Base-by-base conservation (phyloP, 2,888 invertebrate species). In the Hedychridium roseum region DNA sequence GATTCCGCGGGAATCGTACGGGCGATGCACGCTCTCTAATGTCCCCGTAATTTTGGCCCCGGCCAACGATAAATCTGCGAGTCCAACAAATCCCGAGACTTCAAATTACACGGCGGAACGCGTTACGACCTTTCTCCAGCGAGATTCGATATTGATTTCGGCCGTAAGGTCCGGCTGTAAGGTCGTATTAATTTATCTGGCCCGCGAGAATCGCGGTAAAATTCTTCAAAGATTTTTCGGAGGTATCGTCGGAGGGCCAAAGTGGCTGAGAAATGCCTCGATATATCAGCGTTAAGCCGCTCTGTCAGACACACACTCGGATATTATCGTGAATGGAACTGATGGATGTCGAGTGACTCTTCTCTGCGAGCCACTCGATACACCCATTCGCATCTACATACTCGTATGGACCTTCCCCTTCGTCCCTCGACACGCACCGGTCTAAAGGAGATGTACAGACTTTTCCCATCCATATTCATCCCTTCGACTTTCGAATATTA, bases 231-330 rank as follows among this genome's bases (percentile, higher is more conserved):
- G n/a, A n/a, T n/a, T n/a, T n/a, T n/a, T n/a, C n/a, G n/a, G n/a
- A n/a, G n/a, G n/a, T n/a, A n/a, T n/a, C n/a, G n/a, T n/a, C n/a
- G 52, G 44, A 50, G 48, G 43, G 55, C 39, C 50, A n/a, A n/a
- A n/a, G n/a, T n/a, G n/a, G 44, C 58, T 68, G 70, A 70, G 67
- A 67, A 66, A 70, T 70, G 64, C 57, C 51, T 54, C 64, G 61
- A 68, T 68, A 68, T 62, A 70, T 70, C 65, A 70, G 57, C 56
- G 58, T 60, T 68, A 60, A 66, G 60, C 65, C 59, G 57, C 49
- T 54, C 59, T 51, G 58, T 59, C 61, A 63, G 66, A 64, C 60
- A 55, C n/a, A n/a, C 64, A 68, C 57, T 64, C 54, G 51, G 60
- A 70, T 70, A 66, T 70, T 68, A 59, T 60, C 51, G 64, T 57